Evolutionary conservation across 2,888 invertebrate genomes (phyloP).

Genomic region (Andricus quercusramuli): DNA sequence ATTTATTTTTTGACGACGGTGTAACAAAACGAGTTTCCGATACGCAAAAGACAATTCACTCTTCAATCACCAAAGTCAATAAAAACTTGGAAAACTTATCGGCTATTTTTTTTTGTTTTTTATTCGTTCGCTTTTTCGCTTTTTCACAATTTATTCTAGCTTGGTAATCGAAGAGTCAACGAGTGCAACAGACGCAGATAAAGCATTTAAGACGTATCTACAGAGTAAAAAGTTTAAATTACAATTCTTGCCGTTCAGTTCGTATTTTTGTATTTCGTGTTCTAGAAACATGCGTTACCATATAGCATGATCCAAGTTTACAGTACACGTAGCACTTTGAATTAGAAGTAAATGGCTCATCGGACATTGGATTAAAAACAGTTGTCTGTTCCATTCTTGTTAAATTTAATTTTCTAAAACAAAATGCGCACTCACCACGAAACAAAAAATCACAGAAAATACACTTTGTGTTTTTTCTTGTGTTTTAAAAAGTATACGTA

Average conservation of each 20-base stretch:
- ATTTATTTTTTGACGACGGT: not conserved
- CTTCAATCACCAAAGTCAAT: constrained; percentile 7
- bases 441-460: constrained; percentile 33
- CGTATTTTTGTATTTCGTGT: constrained; percentile 9
- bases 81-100: not conserved
- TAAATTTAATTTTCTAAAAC: not conserved
- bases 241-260: constrained; percentile 14
- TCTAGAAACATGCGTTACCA: not conserved
- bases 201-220: constrained; percentile 24
- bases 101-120: constrained; percentile 14
- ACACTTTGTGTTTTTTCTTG: not conserved
- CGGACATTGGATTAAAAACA: not conserved
- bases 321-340: not conserved
- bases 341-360: not conserved
- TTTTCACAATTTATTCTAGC: not conserved
- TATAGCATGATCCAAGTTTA: not conserved
- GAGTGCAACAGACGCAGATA: not conserved
- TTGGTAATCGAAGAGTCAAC: constrained; percentile 27
- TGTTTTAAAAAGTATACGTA: constrained; percentile 1
- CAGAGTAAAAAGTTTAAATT: constrained; percentile 29
- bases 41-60: constrained; percentile 12
- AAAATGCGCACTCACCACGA: constrained; percentile 16
- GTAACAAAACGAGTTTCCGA: constrained; percentile 13
- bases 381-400: constrained; percentile 1
- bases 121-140: not conserved